Evolutionary conservation across 2,797 vertebrate species (phyloP), one percentile per base, ranked within the genome.

Genomic region (Allobates femoralis): DNA sequence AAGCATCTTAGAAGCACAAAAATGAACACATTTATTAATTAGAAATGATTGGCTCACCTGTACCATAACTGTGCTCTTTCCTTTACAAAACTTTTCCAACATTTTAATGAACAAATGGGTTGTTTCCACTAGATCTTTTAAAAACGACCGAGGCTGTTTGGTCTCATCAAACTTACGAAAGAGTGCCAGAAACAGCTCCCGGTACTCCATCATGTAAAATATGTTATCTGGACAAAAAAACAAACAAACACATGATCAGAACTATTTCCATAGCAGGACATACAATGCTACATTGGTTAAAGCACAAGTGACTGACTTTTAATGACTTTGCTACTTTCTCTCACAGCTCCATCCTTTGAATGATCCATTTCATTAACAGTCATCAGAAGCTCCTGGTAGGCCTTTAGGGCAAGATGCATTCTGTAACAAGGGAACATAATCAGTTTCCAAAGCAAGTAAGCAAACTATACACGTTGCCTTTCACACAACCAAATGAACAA

Each of bases 131-230:
- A 99, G 91, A 92, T 99, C 97, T 86, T 94, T 92, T 76, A 99
- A 93, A 91, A 98, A 99, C 1, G 97, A 96, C 0, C 89, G 93
- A 0, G 98, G 97, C 91, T 99, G 98, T 83, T 88, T 95, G 73
- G 95, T 94, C 91, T 96, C 96, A 5, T 99, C 96, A 1, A 96
- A 99, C 90, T 98, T 99, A 67, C 98, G 96, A 89, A 99, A 94
- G 69, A 99, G 93, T 0, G 97, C 92, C 15, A 99, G 93, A 91
- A 99, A 99, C 41, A 99, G 96, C 90, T 99, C 98, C 81, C 98
- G 95, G 92, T 96, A 99, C 78, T 99, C 98, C 98, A 98, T 98
- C 91, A 99, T 50, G 91, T 99, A 99, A 92, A 99, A 99, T 87
- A 99, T 97, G 90, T 99, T 99, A 91, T 96, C 98, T 99, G 51